A percentile compares a stretch with the other conserved stretches of the same genome.
These are phyloP conservation scores for Acromyrmex heyeri DNA, from an alignment of 1,140 invertebrate species.

Conservation along the genomic window DNA sequence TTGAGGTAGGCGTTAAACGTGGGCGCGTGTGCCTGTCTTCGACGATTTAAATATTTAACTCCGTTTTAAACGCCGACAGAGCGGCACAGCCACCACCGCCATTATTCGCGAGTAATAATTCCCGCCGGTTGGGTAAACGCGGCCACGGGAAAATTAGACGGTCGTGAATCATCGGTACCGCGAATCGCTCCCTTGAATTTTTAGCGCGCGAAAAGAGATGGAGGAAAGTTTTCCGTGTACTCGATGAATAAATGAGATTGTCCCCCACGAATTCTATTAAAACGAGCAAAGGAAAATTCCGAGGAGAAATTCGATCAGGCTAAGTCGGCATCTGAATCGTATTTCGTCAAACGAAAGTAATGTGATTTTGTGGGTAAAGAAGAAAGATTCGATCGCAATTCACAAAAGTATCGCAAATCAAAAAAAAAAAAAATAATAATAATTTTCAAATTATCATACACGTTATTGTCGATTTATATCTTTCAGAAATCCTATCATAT, in stretches of 20 bases:
- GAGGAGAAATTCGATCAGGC: slow-evolving; percentile 48
- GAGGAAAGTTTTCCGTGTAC: slow-evolving; percentile 8
- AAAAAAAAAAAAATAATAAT: not conserved
- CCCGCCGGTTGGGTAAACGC: slow-evolving; percentile 59
- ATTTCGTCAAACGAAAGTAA: slow-evolving; percentile 19
- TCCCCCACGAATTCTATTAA: slow-evolving; percentile 49
- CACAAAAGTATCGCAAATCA: not conserved
- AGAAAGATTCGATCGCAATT: slow-evolving; percentile 19
- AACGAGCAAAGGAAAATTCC: slow-evolving; percentile 22
- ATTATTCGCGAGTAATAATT: slow-evolving; percentile 72
- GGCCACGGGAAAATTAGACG: slow-evolving; percentile 63
- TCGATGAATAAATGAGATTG: slow-evolving; percentile 57
- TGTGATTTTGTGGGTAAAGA: not conserved
- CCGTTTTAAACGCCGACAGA: slow-evolving; percentile 63
- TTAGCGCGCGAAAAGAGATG: slow-evolving; percentile 35
- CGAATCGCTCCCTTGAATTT: slow-evolving; percentile 27
- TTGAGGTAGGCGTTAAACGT: slow-evolving; percentile 62
- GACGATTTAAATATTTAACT: slow-evolving; percentile 73
- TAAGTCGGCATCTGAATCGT: slow-evolving; percentile 26
- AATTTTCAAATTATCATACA: not conserved
- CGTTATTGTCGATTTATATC: not conserved
- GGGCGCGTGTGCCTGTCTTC: slow-evolving; percentile 52
- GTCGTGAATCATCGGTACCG: slow-evolving; percentile 64
- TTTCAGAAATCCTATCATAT: not conserved
- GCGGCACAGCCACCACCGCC: slow-evolving; percentile 18